Evolutionary conservation across 2,797 vertebrate genomes (phyloP), one percentile per base, ranked within the genome.

Genomic region (Rhinatrema bivittatum): DNA sequence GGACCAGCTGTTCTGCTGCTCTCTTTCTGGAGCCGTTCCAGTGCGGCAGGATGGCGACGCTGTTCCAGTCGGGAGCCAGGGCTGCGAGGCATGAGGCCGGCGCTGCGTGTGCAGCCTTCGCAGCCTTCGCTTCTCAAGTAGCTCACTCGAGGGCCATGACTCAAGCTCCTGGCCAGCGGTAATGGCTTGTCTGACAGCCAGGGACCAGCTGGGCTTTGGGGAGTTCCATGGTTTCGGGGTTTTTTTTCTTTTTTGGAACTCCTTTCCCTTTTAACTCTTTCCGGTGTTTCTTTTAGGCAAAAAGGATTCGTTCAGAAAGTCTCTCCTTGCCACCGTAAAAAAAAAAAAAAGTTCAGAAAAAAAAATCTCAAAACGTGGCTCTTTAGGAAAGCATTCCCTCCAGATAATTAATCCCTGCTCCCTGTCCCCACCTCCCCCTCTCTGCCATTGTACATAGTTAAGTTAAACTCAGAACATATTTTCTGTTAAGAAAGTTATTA

Each of bases 1-100:
- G 73, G 77, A 84, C 75, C 89, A 93, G 87, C 87, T 94, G 87
- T 72, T 86, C 65, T 46, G 50, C 68, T 63, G 58, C 71, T 80
- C 63, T 50, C 39, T 30, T 51, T 42, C 68, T 89, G 79, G 70
- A 76, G 36, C 17, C 22, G 25, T 42, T 81, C 84, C 87, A 89
- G 39, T 13, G 21, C 24, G 29, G 51, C 71, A 66, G 74, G 70
- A 74, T 74, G 68, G 61, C 65, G 53, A 60, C 14, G 22, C 57
- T 60, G 56, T 72, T 56, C 57, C 62, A 60, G 40, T n/a, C n/a
- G n/a, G 46, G 60, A 68, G 36, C 27, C 51, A 60, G 40, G n/a
- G 52, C 39, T 42, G 43, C 39, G 22, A 53, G 59, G 42, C 33
- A 26, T 24, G 28, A 47, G 47, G 1, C 16, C 36, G 32, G n/a